phyloP scores from a whole-genome alignment of 2,888 invertebrate species.

The Cosmopolites sordidus region DNA sequence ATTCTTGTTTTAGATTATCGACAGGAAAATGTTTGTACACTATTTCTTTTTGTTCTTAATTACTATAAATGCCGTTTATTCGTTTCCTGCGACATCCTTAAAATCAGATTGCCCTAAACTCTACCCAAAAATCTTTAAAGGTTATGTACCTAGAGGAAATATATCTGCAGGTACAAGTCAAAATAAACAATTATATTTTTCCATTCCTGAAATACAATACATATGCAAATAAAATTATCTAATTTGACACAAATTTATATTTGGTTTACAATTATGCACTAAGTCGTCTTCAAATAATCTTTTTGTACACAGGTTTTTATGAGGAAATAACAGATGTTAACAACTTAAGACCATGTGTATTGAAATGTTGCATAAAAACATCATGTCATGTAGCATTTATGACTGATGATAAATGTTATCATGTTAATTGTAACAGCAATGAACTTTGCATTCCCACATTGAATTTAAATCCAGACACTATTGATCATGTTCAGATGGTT shows the following conservation, averaged over 20 bases:
- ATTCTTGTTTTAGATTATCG: no score
- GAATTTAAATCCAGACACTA: slow-evolving; percentile 53
- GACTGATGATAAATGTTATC: slow-evolving; percentile 71
- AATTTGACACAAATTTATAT: no score
- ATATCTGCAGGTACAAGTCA: slow-evolving; percentile 39
- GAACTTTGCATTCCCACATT: slow-evolving; percentile 67
- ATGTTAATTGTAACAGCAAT: slow-evolving; percentile 67
- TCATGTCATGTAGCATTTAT: slow-evolving; percentile 77
- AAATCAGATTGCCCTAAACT: slow-evolving; percentile 40
- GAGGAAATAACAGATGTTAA: slow-evolving; percentile 54
- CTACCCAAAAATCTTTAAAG: slow-evolving; percentile 40
- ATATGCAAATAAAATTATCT: no score
- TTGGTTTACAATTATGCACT: no score
- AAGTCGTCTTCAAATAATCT: no score
- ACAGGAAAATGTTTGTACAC: background rate
- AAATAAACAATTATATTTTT: background rate
- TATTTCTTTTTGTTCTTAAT: background rate
- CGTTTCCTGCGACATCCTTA: slow-evolving; percentile 4
- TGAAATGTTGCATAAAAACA: slow-evolving; percentile 62
- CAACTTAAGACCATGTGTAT: slow-evolving; percentile 60
- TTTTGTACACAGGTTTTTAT: slow-evolving; percentile 44
- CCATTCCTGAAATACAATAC: no score
- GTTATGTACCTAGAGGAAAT: slow-evolving; percentile 44
- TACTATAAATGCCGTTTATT: background rate
- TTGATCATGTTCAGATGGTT: slow-evolving; percentile 68